Conservation (phyloP, 2,797 vertebrate genomes). For the Parauchenoglanis ngamensis region DNA sequence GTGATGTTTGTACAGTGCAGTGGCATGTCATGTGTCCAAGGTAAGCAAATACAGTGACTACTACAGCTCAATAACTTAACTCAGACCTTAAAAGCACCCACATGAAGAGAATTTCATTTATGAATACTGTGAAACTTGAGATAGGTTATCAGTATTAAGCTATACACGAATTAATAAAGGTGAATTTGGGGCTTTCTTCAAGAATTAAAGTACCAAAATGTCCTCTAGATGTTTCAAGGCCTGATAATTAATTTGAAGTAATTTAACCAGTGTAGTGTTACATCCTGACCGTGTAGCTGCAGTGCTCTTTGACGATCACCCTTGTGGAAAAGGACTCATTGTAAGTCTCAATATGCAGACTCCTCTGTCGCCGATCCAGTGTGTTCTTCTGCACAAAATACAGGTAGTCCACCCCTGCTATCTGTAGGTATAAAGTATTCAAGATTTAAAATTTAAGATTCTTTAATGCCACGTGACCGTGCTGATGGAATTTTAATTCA, state of each 20-base stretch:
- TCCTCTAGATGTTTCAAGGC: background rate
- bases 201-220: background rate
- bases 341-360: conserved; percentile 87
- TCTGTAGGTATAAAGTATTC: conserved; percentile 68
- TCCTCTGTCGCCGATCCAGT: conserved; percentile 85
- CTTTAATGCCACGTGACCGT: background rate
- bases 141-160: background rate
- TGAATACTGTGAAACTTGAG: background rate
- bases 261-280: background rate
- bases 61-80: background rate
- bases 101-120: background rate
- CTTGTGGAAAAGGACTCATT: conserved; percentile 93
- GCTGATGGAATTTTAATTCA: background rate
- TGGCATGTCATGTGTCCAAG: background rate
- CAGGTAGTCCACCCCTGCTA: conserved; percentile 93
- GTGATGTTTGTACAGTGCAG: background rate
- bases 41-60: background rate
- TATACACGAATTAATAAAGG: background rate
- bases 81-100: background rate
- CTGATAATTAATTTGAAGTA: background rate
- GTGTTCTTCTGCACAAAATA: conserved; percentile 96
- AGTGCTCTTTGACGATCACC: conserved; percentile 85
- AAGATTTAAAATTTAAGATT: background rate
- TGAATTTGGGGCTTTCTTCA: background rate
- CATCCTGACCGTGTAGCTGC: conserved; percentile 84